Evolutionary conservation across 1,140 invertebrate genomes (phyloP).

Genomic region (Papilio aristodemus): DNA sequence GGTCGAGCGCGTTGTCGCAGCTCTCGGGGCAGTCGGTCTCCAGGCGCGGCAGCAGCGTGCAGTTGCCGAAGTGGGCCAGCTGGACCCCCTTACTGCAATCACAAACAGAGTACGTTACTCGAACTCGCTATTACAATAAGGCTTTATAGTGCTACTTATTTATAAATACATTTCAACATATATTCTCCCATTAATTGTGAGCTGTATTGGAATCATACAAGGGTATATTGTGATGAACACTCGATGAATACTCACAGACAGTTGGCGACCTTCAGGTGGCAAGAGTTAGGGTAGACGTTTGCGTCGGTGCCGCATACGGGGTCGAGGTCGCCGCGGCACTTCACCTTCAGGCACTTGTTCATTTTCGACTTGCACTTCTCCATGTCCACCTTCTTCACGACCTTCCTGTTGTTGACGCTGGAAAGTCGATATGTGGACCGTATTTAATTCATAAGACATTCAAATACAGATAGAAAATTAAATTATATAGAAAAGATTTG

Average conservation of each 20-base stretch:
- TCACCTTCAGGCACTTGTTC: conserved; percentile 86
- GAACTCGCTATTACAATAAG: too few species aligned
- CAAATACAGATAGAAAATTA: too few species aligned
- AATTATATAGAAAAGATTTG: too few species aligned
- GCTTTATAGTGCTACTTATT: too few species aligned
- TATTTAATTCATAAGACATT: too few species aligned
- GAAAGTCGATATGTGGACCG: too few species aligned
- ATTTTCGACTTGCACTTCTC: conserved; percentile 88
- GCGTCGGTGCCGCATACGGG: conserved; percentile 92
- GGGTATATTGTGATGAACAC: too few species aligned
- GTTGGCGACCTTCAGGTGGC: conserved; percentile 89
- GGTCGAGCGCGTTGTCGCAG: conserved; percentile 86
- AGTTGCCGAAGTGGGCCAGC: conserved; percentile 92
- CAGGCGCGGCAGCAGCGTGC: conserved; percentile 86
- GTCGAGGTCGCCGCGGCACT: conserved; percentile 84
- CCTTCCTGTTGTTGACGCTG: conserved; percentile 78
- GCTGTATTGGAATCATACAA: too few species aligned
- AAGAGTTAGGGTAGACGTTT: conserved; percentile 89
- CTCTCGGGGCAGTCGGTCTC: conserved; percentile 86
- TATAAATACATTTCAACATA: too few species aligned
- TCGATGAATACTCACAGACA: conserved; percentile 85
- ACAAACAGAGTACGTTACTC: not conserved
- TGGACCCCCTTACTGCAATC: conserved; percentile 88
- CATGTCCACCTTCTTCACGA: conserved; percentile 86
- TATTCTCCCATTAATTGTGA: too few species aligned